Conservation (phyloP, 2,113 vertebrate species). For the Poecile atricapillus region DNA sequence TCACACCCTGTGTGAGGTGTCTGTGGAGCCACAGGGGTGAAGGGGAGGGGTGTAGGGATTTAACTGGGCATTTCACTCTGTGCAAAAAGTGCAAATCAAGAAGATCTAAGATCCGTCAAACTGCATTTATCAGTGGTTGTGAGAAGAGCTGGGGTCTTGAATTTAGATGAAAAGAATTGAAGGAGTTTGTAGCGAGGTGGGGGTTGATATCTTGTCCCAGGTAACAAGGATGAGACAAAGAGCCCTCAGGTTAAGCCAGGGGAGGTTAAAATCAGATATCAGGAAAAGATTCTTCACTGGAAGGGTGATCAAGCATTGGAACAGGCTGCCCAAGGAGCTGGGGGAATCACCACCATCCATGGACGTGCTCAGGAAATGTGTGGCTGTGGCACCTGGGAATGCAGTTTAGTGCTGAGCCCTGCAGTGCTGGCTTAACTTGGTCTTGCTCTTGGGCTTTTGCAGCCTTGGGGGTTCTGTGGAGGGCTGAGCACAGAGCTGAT, state of each 20-base stretch:
- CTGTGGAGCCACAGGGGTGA: accelerated
- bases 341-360: too few relatives aligned
- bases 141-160: neutral
- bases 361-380: too few relatives aligned
- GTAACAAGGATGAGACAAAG: neutral
- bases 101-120: neutral
- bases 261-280: neutral
- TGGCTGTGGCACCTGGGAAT: neutral
- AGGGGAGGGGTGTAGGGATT: neutral
- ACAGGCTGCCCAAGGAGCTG: neutral
- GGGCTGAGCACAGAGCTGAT: accelerated
- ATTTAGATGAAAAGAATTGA: neutral
- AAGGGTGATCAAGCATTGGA: too few relatives aligned
- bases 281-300: neutral
- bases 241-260: neutral
- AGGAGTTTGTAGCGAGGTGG: neutral
- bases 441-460: neutral
- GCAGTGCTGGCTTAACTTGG: accelerated
- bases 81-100: neutral
- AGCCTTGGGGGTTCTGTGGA: neutral
- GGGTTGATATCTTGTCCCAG: too few relatives aligned
- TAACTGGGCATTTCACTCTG: neutral
- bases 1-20: neutral
- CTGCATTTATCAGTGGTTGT: neutral
- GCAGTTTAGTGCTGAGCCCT: neutral